A percentile compares a stretch with the other conserved stretches of the same genome.
Evolutionary conservation across 2,113 vertebrate species (phyloP).

Genomic region (Corynorhinus townsendii): DNA sequence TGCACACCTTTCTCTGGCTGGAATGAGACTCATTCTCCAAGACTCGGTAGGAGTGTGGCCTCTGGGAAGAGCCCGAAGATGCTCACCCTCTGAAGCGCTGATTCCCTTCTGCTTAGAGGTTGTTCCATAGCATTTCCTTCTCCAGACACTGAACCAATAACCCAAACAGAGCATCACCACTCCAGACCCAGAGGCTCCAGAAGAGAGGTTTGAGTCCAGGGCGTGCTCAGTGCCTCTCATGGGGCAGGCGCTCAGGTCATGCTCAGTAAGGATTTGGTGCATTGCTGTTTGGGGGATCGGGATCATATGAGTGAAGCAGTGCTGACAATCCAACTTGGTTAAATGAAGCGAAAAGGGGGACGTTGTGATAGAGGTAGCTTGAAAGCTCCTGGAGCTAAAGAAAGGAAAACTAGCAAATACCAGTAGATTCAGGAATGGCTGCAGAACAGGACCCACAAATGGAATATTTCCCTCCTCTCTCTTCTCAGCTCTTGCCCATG

Average conservation of each 20-base stretch:
- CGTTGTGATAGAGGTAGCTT: not conserved
- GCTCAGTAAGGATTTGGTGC: fast-evolving
- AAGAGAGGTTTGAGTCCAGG: not conserved
- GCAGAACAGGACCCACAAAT: not conserved
- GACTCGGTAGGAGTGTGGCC: fast-evolving
- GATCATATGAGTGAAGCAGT: not conserved
- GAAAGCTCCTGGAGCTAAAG: fast-evolving
- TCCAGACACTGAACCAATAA: fast-evolving
- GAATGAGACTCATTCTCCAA: fast-evolving
- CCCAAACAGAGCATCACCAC: not conserved
- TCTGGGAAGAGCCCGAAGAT: not conserved
- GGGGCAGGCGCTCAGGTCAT: fast-evolving
- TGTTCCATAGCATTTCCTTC: not conserved
- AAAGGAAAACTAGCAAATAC: fast-evolving
- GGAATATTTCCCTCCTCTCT: not conserved
- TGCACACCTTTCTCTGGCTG: not conserved
- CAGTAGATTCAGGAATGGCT: not conserved
- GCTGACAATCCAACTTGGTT: not conserved
- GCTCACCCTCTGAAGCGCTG: not conserved
- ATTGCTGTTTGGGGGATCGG: fast-evolving
- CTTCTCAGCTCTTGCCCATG: not conserved
- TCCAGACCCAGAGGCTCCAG: fast-evolving
- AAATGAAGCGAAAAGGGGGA: not conserved
- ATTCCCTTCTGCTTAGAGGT: not conserved
- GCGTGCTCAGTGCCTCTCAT: fast-evolving